phyloP scores from a whole-genome alignment of 2,113 vertebrate species.

The Oxygymnocypris stewartii region DNA sequence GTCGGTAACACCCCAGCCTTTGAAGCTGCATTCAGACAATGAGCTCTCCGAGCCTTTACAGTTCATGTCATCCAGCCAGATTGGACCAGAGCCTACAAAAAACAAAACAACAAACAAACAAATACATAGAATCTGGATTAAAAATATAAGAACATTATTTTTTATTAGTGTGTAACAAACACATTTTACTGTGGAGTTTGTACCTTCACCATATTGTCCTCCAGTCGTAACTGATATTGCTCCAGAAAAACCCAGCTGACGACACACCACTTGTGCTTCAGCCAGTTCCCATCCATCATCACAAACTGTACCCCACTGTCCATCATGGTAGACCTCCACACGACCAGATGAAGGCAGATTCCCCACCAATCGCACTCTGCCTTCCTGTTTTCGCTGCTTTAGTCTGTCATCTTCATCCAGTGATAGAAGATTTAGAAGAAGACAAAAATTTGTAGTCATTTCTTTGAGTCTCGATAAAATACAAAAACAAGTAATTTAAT shows the following conservation, averaged over 20 bases:
- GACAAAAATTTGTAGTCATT: too few species aligned
- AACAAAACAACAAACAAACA: too few species aligned
- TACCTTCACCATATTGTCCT: slow-evolving; percentile 70
- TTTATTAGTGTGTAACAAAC: not conserved
- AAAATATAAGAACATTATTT: too few species aligned
- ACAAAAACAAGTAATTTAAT: too few species aligned
- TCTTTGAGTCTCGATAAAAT: too few species aligned
- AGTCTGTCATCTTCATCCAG: not conserved
- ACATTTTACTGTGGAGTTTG: not conserved
- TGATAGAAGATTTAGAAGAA: not conserved
- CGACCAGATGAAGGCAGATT: not conserved
- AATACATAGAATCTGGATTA: too few species aligned
- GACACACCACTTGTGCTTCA: slow-evolving; percentile 77
- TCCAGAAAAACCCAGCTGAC: slow-evolving; percentile 67
- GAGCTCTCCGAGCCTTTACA: slow-evolving; percentile 64
- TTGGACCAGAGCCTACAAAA: slow-evolving; percentile 52
- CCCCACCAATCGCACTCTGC: not conserved
- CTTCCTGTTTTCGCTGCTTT: not conserved
- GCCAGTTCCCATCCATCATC: slow-evolving; percentile 73
- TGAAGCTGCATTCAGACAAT: slow-evolving; percentile 69
- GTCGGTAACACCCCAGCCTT: slow-evolving; percentile 70
- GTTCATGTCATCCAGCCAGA: slow-evolving; percentile 77
- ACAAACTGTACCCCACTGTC: slow-evolving; percentile 77
- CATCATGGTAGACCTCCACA: slow-evolving; percentile 68
- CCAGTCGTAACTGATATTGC: slow-evolving; percentile 62